These are phyloP conservation scores for Orthochromis malagaraziensis DNA, from an alignment of 2,113 vertebrate genomes.

Conservation along the genomic window DNA sequence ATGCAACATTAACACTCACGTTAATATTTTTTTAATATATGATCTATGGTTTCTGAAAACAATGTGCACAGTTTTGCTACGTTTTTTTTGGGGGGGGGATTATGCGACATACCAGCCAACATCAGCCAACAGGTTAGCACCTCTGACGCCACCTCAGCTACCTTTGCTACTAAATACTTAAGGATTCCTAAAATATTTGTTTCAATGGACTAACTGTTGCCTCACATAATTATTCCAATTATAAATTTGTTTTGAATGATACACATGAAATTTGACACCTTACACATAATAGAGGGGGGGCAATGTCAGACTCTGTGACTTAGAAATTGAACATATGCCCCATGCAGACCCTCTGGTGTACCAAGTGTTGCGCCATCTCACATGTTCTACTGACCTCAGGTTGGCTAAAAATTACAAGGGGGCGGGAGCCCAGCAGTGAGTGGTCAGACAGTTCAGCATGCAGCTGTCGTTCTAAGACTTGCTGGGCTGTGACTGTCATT, in stretches of 20 bases:
- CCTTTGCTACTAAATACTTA: not conserved
- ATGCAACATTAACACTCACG: not conserved
- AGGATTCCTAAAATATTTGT: not conserved
- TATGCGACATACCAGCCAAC: not conserved
- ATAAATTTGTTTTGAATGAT: not conserved
- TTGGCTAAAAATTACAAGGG: conserved; percentile 60
- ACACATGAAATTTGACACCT: not conserved
- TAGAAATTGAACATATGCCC: conserved; percentile 40
- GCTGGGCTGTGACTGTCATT: conserved; percentile 56
- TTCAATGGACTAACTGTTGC: not conserved
- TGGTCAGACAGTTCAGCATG: conserved; percentile 43
- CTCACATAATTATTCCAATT: not conserved
- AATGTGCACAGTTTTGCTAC: not conserved
- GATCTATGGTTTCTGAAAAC: not conserved
- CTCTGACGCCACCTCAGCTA: not conserved
- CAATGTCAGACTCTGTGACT: conserved; percentile 31
- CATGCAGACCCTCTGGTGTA: not conserved
- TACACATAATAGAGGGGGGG: not conserved
- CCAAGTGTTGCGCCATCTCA: conserved; percentile 41
- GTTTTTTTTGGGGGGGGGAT: rapidly evolving
- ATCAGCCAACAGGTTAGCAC: not conserved
- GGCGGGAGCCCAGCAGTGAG: conserved; percentile 39
- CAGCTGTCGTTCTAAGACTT: conserved; percentile 71
- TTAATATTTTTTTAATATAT: not conserved
- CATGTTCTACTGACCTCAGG: conserved; percentile 50